A percentile compares a stretch with the other conserved stretches of the same genome.
These are phyloP conservation scores for Diabrotica undecimpunctata DNA, from an alignment of 1,140 invertebrate genomes.

Conservation along the genomic window DNA sequence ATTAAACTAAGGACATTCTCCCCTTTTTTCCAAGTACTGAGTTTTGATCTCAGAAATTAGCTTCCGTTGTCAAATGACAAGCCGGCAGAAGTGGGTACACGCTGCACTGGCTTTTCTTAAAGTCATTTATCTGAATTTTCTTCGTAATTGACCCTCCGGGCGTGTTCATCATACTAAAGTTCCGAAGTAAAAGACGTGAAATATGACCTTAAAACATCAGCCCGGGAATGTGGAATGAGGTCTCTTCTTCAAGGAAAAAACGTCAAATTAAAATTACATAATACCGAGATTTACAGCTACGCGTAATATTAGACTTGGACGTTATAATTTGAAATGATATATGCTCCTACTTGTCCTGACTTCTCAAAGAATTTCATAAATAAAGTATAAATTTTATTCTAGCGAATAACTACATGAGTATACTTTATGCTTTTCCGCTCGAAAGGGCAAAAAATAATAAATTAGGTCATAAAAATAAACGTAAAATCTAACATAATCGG, in stretches of 20 bases:
- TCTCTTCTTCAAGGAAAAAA: background rate
- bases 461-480: no score
- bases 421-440: no score
- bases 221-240: background rate
- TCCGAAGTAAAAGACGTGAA: conserved; percentile 1
- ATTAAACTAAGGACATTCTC: no score
- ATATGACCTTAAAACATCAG: conserved; percentile 7
- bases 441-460: no score
- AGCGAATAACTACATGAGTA: no score
- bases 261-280: conserved; percentile 3
- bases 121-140: conserved; percentile 20
- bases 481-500: no score
- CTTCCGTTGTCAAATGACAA: conserved; percentile 13
- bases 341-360: no score
- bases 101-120: background rate
- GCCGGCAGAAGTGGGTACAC: background rate
- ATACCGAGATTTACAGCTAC: background rate
- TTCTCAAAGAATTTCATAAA: no score
- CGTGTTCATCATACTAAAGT: conserved; percentile 18
- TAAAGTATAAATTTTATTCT: no score
- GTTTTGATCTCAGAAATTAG: background rate
- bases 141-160: conserved; percentile 14
- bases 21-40: background rate
- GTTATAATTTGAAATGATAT: no score
- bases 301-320: no score